phyloP scores from a whole-genome alignment of 2,888 invertebrate genomes.

The Unio delphinus region DNA sequence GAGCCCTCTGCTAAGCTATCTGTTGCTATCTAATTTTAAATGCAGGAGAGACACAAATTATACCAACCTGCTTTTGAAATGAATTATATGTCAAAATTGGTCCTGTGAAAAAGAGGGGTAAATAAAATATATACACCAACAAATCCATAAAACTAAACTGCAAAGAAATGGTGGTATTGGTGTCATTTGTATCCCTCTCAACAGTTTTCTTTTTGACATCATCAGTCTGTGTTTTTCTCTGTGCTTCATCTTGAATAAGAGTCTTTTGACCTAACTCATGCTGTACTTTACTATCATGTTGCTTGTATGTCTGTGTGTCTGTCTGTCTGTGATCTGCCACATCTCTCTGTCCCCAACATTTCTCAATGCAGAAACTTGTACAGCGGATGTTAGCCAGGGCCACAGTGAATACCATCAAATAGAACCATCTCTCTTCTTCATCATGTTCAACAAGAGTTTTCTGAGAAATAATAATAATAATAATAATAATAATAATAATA shows the following conservation, averaged over 20 bases:
- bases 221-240: not conserved
- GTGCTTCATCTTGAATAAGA: not conserved
- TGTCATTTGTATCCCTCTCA: constrained; percentile 4
- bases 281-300: not conserved
- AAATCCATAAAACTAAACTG: constrained; percentile 71
- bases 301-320: not conserved
- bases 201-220: not conserved
- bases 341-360: constrained; percentile 14
- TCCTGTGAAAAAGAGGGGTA: constrained; percentile 87
- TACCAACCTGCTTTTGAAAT: constrained; percentile 75
- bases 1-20: not conserved
- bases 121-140: constrained; percentile 84
- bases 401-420: constrained; percentile 78
- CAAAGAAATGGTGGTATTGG: not conserved
- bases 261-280: too few species aligned
- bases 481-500: too few species aligned
- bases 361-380: constrained; percentile 82
- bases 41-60: not conserved
- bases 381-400: constrained; percentile 75
- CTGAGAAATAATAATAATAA: constrained; percentile 21
- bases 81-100: constrained; percentile 86
- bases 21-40: not conserved
- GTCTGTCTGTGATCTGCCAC: not conserved
- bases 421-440: constrained; percentile 43
- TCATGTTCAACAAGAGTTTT: constrained; percentile 31